A percentile compares a stretch with the other conserved stretches of the same genome.
Evolutionary conservation across 2,888 invertebrate genomes (phyloP).

Genomic region (Druceiella hillmani): DNA sequence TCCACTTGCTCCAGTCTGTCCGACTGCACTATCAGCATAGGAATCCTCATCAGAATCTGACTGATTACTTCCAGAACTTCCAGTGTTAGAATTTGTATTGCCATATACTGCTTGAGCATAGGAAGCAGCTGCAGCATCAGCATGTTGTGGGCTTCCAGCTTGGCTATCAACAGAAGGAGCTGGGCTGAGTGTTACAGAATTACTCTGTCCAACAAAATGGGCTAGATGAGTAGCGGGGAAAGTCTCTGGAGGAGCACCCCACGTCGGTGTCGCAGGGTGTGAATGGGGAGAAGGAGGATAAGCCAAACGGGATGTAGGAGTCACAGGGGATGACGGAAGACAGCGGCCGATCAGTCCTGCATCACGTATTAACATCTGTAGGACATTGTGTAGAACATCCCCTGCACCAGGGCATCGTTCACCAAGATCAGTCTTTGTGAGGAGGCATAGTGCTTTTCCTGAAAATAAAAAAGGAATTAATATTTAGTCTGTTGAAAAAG

Average conservation of each 20-base stretch:
- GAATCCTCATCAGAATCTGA: conserved; percentile 81
- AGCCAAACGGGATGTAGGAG: conserved; percentile 68
- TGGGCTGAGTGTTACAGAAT: conserved; percentile 86
- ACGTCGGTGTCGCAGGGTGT: conserved; percentile 75
- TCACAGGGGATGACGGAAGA: conserved; percentile 75
- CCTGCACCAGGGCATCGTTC: conserved; percentile 91
- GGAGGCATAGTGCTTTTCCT: conserved; percentile 87
- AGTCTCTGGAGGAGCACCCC: conserved; percentile 47
- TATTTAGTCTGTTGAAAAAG: too few species aligned
- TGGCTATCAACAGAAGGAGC: conserved; percentile 86
- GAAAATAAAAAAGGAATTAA: conserved; percentile 29
- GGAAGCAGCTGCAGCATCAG: conserved; percentile 46
- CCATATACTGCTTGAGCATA: conserved; percentile 39
- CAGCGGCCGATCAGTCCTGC: conserved; percentile 73
- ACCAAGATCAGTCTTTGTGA: conserved; percentile 85
- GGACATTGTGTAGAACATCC: conserved; percentile 89
- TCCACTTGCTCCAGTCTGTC: conserved; percentile 44
- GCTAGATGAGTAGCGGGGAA: conserved; percentile 54
- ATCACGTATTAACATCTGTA: conserved; percentile 81
- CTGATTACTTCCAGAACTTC: conserved; percentile 67
- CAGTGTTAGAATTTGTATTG: conserved; percentile 35
- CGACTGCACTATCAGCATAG: conserved; percentile 31
- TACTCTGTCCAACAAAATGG: conserved; percentile 73
- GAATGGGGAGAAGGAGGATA: conserved; percentile 78
- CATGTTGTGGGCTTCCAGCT: conserved; percentile 78